A percentile compares a stretch with the other conserved stretches of the same genome.
Conservation (phyloP, 2,888 invertebrate genomes). For the Amiota minor region DNA sequence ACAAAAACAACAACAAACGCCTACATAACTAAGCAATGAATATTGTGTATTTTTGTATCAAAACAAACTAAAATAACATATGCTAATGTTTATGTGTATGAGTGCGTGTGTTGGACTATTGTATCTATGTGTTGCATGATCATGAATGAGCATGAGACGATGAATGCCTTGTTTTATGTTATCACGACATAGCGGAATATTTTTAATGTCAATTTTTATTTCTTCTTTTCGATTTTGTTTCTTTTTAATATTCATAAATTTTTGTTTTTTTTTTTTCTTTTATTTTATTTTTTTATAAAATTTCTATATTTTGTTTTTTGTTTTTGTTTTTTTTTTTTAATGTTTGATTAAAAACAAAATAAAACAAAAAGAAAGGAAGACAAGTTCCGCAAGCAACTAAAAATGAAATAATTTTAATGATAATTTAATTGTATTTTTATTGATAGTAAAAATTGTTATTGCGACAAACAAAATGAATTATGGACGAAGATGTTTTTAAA, state of each 20-base stretch:
- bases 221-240: neutral
- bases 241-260: too few species aligned
- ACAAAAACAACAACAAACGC: neutral
- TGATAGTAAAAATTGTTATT: slow-evolving; percentile 67
- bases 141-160: too few species aligned
- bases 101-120: too few species aligned
- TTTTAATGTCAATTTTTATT: slow-evolving; percentile 42
- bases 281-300: neutral
- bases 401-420: slow-evolving; percentile 58
- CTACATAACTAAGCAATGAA: slow-evolving; percentile 27
- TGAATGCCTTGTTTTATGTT: slow-evolving; percentile 15
- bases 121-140: too few species aligned
- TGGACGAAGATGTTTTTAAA: slow-evolving; percentile 41
- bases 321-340: too few species aligned
- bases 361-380: neutral
- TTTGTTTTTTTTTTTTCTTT: neutral
- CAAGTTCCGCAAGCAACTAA: slow-evolving; percentile 7
- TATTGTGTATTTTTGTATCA: too few species aligned
- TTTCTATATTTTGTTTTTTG: too few species aligned
- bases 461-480: slow-evolving; percentile 60
- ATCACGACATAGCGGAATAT: slow-evolving; percentile 48
- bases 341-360: too few species aligned
- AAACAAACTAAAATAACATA: too few species aligned
- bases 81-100: too few species aligned
- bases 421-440: slow-evolving; percentile 71